These are phyloP conservation scores for Onychomys torridus DNA, from an alignment of 2,797 vertebrate genomes.

Conservation along the genomic window DNA sequence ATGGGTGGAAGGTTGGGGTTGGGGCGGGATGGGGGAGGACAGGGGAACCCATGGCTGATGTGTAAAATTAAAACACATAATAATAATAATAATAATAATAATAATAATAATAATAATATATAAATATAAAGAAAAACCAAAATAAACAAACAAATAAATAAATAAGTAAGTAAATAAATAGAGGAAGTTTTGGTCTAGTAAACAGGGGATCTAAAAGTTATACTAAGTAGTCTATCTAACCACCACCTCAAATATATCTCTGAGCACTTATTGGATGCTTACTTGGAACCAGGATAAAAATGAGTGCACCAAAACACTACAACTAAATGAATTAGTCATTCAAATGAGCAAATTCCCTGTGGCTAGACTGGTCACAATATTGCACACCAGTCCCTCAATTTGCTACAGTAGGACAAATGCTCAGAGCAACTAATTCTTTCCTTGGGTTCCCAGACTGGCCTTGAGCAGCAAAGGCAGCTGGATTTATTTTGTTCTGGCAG, in stretches of 20 bases:
- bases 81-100: no score
- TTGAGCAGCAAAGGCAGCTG: constrained; percentile 72
- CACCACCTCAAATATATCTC: constrained; percentile 55
- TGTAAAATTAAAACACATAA: no score
- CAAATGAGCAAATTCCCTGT: constrained; percentile 1
- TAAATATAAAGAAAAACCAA: no score
- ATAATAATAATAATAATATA: no score
- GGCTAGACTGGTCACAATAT: background rate
- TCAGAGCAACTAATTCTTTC: constrained; percentile 61
- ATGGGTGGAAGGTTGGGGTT: no score
- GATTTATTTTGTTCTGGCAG: constrained; percentile 78
- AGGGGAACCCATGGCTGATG: no score
- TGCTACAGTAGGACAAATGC: constrained; percentile 49
- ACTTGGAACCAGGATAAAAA: constrained; percentile 66
- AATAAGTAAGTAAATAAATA: background rate
- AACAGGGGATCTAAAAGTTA: constrained; percentile 61
- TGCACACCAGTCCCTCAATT: constrained; percentile 49
- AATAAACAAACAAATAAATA: background rate
- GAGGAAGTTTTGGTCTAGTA: constrained; percentile 62
- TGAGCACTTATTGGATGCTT: constrained; percentile 10
- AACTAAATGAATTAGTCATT: constrained; percentile 41
- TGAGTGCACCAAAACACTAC: constrained; percentile 57
- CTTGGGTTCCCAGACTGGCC: constrained; percentile 65
- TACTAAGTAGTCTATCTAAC: constrained; percentile 39
- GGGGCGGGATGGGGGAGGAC: no score